These are phyloP conservation scores for Drosophila greeni DNA, from an alignment of 2,888 invertebrate species.

Conservation along the genomic window DNA sequence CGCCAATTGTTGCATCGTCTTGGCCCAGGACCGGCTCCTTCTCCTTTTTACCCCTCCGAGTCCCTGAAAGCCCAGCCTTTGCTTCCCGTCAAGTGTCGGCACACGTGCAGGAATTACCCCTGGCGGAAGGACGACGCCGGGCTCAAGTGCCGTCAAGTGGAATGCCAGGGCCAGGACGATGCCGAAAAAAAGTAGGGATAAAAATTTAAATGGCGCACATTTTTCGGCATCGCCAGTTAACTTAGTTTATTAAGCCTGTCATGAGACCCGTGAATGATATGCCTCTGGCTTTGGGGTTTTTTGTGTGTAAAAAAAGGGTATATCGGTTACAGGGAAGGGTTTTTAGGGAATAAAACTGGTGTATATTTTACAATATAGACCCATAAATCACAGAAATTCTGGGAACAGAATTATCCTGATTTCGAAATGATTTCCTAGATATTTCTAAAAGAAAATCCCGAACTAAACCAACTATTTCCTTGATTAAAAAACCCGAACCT, in stretches of 20 bases:
- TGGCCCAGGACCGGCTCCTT: too few relatives aligned
- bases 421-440: too few relatives aligned
- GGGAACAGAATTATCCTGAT: too few relatives aligned
- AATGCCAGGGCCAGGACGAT: conserved; percentile 57
- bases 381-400: too few relatives aligned
- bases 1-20: conserved; percentile 38
- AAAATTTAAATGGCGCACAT: conserved; percentile 42
- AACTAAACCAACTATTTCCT: neutral
- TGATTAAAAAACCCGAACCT: neutral
- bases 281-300: neutral
- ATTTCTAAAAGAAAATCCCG: too few relatives aligned
- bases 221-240: conserved; percentile 39
- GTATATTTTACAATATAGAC: too few relatives aligned
- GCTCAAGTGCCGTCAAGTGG: conserved; percentile 64
- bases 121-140: conserved; percentile 25
- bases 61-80: neutral
- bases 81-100: conserved; percentile 46
- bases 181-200: conserved; percentile 29
- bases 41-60: too few relatives aligned
- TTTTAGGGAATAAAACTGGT: neutral
- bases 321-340: neutral
- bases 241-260: conserved; percentile 39
- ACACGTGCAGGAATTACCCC: conserved; percentile 69
- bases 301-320: neutral
- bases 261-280: conserved; percentile 20